Evolutionary conservation across 2,888 invertebrate species (phyloP), one percentile per base, ranked within the genome.

Genomic region (Rhagonycha fulva): DNA sequence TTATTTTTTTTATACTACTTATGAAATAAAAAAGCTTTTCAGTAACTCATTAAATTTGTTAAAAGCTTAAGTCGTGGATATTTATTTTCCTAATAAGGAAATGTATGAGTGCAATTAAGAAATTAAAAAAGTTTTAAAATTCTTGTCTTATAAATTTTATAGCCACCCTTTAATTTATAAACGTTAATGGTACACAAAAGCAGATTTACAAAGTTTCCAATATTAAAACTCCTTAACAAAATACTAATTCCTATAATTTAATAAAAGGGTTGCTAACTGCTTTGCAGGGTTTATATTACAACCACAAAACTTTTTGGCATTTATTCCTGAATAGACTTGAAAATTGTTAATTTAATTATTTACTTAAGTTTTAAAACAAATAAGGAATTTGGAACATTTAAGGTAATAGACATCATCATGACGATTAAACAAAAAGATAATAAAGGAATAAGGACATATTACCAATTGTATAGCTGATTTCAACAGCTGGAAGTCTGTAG

Each of bases 241-340:
- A 72, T 72, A 71, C 75, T 77, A 78, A 78, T 74, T 75, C 73
- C 72, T 70, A 73, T 72, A 78, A 78, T 78, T 78, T 78, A 79
- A 79, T 78, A 80, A 80, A 78, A 80, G 77, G 60, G 71, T 77
- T 76, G 76, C 75, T 80, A 80, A 78, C 78, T 75, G 78, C 76
- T 80, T 79, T 80, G 78, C 74, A 77, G 76, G 76, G 75, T 77
- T 74, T 76, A 71, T 75, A 47, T 47, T 78, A 76, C 76, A 78
- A 75, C 80, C 79, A 74, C 78, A 76, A 78, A 79, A 80, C 80
- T 77, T 80, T 80, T 78, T 80, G 80, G 80, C 80, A 80, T 77
- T 75, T 76, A 71, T 80, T 79, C 78, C 79, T 47, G 47, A 47
- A 47, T 47, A n/a, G 47, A 47, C 47, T 47, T 47, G n/a, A n/a